Evolutionary conservation across 1,140 invertebrate species (phyloP).

Genomic region (Reticulitermes speratus): DNA sequence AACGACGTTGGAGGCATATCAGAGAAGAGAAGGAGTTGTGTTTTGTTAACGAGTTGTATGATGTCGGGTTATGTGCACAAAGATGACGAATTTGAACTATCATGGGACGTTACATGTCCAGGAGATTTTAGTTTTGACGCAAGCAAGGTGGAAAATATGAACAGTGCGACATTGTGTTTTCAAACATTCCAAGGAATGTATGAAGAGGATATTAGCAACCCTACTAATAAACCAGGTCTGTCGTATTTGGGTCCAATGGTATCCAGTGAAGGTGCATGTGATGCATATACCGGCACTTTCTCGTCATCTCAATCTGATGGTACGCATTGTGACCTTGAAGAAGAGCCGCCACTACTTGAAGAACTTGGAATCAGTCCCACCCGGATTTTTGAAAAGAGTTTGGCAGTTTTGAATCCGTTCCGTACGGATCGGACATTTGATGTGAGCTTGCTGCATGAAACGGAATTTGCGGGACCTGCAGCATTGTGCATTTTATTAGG

Average conservation of each 20-base stretch:
- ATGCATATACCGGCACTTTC: not conserved
- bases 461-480: conserved; percentile 92
- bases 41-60: not conserved
- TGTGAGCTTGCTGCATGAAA: conserved; percentile 69
- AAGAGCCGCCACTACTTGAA: conserved; percentile 83
- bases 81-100: not conserved
- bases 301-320: not conserved
- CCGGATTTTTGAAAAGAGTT: conserved; percentile 73
- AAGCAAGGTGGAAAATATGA: not conserved
- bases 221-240: not conserved
- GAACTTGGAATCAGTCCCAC: conserved; percentile 93
- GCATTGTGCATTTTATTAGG: conserved; percentile 91
- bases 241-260: not conserved
- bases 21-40: too few relatives aligned
- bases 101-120: not conserved
- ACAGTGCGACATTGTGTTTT: not conserved
- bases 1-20: too few relatives aligned
- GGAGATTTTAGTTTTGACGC: not conserved
- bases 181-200: not conserved
- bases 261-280: not conserved
- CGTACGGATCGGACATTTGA: conserved; percentile 69
- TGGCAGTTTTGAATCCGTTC: conserved; percentile 86
- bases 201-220: not conserved
- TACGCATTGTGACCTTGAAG: conserved; percentile 39
- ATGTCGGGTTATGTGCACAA: not conserved